Evolutionary conservation across 2,888 invertebrate species (phyloP).

Genomic region (Dicyrtomina minuta): DNA sequence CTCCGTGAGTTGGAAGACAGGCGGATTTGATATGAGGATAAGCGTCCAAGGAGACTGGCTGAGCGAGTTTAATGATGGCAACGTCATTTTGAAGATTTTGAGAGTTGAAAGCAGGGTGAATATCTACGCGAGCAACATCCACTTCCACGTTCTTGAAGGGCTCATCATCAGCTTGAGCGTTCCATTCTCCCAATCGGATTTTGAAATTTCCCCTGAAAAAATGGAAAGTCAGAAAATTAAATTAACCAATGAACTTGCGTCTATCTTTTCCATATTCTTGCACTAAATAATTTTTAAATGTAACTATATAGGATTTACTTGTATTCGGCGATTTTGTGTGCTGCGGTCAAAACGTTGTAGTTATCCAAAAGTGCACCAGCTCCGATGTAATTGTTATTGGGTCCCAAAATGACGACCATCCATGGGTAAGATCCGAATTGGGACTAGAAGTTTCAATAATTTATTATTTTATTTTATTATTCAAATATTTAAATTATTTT

Average conservation of each 20-base stretch:
- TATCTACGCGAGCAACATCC: slow-evolving; percentile 62
- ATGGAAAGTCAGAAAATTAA: background rate
- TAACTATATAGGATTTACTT: slow-evolving; percentile 57
- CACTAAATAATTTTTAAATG: background rate
- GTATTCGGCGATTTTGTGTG: slow-evolving; percentile 67
- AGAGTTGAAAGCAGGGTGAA: slow-evolving; percentile 69
- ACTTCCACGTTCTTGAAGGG: slow-evolving; percentile 68
- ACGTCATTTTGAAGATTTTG: slow-evolving; percentile 77
- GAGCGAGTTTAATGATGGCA: slow-evolving; percentile 71
- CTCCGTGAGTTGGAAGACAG: slow-evolving; percentile 58
- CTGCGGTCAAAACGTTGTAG: slow-evolving; percentile 71
- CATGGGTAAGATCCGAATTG: slow-evolving; percentile 72
- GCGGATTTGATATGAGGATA: slow-evolving; percentile 60
- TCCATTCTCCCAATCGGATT: slow-evolving; percentile 75
- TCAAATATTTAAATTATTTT: background rate
- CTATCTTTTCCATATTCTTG: too few species aligned
- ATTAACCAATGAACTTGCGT: too few species aligned
- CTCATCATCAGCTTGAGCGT: slow-evolving; percentile 67
- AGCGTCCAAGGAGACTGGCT: slow-evolving; percentile 56
- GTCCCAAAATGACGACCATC: slow-evolving; percentile 66
- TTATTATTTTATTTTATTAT: background rate
- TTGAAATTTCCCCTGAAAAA: slow-evolving; percentile 58
- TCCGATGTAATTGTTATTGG: slow-evolving; percentile 67
- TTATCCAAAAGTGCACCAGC: slow-evolving; percentile 71
- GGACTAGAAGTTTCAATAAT: slow-evolving; percentile 56